These are phyloP conservation scores for Coecobrya sp. DNA, from an alignment of 2,888 invertebrate species.

Conservation along the genomic window DNA sequence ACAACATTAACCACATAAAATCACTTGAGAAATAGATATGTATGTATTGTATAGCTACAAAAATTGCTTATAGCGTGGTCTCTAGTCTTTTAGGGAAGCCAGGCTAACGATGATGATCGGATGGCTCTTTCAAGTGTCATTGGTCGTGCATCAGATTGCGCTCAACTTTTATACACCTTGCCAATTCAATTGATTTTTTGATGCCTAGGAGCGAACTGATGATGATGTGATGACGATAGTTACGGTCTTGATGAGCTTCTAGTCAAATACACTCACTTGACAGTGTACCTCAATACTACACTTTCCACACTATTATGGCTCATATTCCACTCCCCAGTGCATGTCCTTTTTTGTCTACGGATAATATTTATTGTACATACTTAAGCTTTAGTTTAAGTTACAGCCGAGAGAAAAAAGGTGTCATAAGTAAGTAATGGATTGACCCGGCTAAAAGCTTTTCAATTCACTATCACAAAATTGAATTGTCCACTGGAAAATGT, in stretches of 20 bases:
- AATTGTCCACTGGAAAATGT: conserved; percentile 79
- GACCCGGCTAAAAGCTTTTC: conserved; percentile 86
- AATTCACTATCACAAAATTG: conserved; percentile 85
- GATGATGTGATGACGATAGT: conserved; percentile 30
- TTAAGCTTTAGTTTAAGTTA: background rate
- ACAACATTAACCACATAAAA: conserved; percentile 46
- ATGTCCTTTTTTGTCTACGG: background rate
- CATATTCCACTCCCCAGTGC: background rate
- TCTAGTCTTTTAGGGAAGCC: background rate
- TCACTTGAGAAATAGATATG: conserved; percentile 35
- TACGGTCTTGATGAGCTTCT: conserved; percentile 28
- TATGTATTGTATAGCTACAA: background rate
- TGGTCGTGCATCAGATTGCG: background rate
- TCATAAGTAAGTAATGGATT: conserved; percentile 86
- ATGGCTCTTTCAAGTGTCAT: background rate
- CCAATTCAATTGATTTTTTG: conserved; percentile 41
- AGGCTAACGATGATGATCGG: conserved; percentile 9
- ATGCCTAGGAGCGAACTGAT: conserved; percentile 10
- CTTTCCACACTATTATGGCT: background rate
- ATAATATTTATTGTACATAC: background rate
- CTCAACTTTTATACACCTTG: background rate
- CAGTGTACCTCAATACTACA: background rate
- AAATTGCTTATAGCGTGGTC: background rate
- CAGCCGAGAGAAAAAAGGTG: conserved; percentile 79
- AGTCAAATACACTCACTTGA: too few relatives aligned